Conservation (phyloP, 2,888 invertebrate species). For the Erynnis tages region DNA sequence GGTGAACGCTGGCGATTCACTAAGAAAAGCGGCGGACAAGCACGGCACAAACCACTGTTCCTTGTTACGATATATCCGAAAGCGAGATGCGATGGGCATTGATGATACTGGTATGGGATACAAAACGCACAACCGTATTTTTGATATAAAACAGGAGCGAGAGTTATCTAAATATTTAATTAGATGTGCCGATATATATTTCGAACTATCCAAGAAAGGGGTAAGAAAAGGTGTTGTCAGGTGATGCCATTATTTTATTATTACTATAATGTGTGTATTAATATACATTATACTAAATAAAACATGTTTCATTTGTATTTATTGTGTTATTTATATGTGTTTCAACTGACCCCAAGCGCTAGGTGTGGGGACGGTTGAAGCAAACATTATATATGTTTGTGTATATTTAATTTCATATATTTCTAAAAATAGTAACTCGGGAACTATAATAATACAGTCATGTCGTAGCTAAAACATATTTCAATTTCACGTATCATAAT, state of each 20-base stretch:
- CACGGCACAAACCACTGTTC: slow-evolving; percentile 29
- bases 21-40: slow-evolving; percentile 31
- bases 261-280: no score
- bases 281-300: no score
- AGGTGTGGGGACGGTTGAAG: slow-evolving; percentile 24
- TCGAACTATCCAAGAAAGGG: slow-evolving; percentile 33
- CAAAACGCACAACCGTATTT: slow-evolving; percentile 30
- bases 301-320: not conserved
- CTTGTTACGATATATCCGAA: slow-evolving; percentile 29
- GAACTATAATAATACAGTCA: no score
- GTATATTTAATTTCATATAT: no score
- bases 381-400: no score
- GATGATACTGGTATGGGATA: slow-evolving; percentile 27
- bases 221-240: slow-evolving; percentile 20
- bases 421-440: no score
- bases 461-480: no score
- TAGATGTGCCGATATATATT: slow-evolving; percentile 36
- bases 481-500: no score
- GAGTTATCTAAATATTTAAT: slow-evolving; percentile 32
- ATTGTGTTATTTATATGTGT: slow-evolving; percentile 19
- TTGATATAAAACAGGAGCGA: slow-evolving; percentile 31
- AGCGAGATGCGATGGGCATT: slow-evolving; percentile 27
- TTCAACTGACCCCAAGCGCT: slow-evolving; percentile 19
- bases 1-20: slow-evolving; percentile 28
- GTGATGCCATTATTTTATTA: no score